Base-by-base conservation (phyloP, 2,113 vertebrate species). In the Zeus faber region DNA sequence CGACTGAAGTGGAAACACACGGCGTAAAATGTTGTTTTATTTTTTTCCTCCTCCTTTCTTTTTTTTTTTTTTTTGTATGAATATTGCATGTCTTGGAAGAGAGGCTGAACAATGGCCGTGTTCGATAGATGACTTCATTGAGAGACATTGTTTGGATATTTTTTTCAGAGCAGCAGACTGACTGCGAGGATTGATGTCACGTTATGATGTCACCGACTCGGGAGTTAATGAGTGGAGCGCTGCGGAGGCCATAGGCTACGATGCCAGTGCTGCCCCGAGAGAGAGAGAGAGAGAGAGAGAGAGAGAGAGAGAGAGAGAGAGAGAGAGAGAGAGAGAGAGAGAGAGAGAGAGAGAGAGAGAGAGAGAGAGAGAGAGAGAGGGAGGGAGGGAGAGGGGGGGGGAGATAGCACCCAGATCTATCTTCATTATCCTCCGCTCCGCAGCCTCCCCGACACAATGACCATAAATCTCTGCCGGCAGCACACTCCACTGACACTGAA, bases 401-500 rank as follows among this genome's bases (percentile, higher is more conserved):
- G 59, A 85, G 82, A 87, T 85, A 84, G 87, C 76, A 79, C 76
- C 84, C 84, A 86, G 83, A 89, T 90, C 86, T 82, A 73, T 91
- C 87, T 88, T 90, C 88, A 90, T 89, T 90, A 88, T 83, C 87
- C 81, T 70, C 80, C 71, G 81, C 87, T 88, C 85, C 83, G 72
- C 79, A 85, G 87, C 74, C 75, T 89, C 84, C 72, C 81, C 82
- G 87, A 88, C 87, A 88, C 85, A 84, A 82, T 84, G 82, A 88
- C 87, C 89, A 89, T 91, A 91, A 90, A 91, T 90, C 86, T 89
- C 80, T 66, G 76, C 80, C 83, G 77, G 74, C 68, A 89, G 81
- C 87, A 89, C 89, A 89, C 89, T 90, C 84, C 84, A 79, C 86
- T 89, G 89, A 89, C 87, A 89, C 85, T 77, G 83, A 87, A 89